Base-by-base conservation (phyloP, 2,113 vertebrate genomes). In the Parus major region DNA sequence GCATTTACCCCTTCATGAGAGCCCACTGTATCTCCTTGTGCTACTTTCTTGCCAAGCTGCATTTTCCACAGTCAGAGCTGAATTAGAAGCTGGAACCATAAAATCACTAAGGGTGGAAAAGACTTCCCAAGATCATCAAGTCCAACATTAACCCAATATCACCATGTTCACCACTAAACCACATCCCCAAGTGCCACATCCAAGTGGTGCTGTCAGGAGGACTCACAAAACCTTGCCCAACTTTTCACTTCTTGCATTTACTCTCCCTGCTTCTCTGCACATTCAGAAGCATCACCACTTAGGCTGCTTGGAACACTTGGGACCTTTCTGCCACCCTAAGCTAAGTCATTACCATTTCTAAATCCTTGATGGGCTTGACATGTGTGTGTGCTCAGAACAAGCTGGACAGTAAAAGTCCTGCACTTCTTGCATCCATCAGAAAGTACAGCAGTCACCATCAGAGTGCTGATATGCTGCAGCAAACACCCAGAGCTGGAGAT, bases 401-500 rank as follows among this genome's bases (percentile, higher is more conserved):
- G 29, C 31, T 80, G 39, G 39, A 50, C 46, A 46, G 64, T 64
- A 4, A 5, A 42, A 73, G 49, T 28, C 23, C 9, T 70, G 59
- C 36, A 57, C n/a, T 81, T 72, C 87, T 60, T 39, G 27, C 42
- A 25, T 57, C 90, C 60, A n/a, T 59, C 47, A 59, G 47, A 29
- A 93, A 75, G 47, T 14, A 18, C 42, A 85, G 73, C 42, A 75
- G 52, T n/a, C 25, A 4, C 60, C 49, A 46, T 36, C 33, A 79
- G 46, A 73, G 50, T 0, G 0, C 20, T 23, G 31, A 66, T 9
- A 8, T 4, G 39, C 44, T 75, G 47, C 28, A 81, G 52, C 73
- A 91, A 73, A 80, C 79, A 29, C 47, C 10, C 66, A 28, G 64
- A 57, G 61, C 27, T 36, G 1, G 5, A 65, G 52, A 59, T 49